Evolutionary conservation across 2,888 invertebrate genomes (phyloP).

Genomic region (Halocaridina rubra): DNA sequence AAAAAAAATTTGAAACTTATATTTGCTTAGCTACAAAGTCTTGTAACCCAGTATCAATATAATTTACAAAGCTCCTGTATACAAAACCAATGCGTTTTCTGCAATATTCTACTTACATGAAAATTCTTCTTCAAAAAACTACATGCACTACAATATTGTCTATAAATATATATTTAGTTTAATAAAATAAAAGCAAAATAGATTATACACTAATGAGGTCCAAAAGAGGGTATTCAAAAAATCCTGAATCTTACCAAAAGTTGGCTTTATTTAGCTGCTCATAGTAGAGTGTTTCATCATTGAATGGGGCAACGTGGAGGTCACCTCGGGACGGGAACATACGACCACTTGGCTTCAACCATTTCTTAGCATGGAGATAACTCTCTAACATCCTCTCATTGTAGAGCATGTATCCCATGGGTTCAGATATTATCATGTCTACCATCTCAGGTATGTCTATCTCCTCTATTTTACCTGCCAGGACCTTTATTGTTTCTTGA

Average conservation of each 20-base stretch:
- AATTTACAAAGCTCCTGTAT: too few relatives aligned
- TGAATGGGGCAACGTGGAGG: slow-evolving; percentile 96
- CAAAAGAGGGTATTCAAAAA: slow-evolving; percentile 1
- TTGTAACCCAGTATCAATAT: too few relatives aligned
- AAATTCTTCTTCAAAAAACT: too few relatives aligned
- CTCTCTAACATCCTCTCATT: slow-evolving; percentile 99
- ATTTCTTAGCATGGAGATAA: slow-evolving; percentile 97
- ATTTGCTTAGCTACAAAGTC: too few relatives aligned
- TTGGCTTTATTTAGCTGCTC: slow-evolving; percentile 98
- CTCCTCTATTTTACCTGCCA: slow-evolving; percentile 98
- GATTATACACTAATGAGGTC: too few relatives aligned
- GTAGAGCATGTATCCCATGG: slow-evolving; percentile 99
- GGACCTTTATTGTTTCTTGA: slow-evolving; percentile 87
- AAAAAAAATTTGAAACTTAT: too few relatives aligned
- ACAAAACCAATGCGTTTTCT: too few relatives aligned
- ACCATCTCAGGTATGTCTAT: slow-evolving; percentile 94
- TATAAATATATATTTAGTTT: too few relatives aligned
- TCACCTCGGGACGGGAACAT: slow-evolving; percentile 99
- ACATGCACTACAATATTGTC: too few relatives aligned
- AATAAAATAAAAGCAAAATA: too few relatives aligned
- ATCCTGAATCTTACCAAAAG: slow-evolving; percentile 79
- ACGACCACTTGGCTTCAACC: slow-evolving; percentile 87
- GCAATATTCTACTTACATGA: too few relatives aligned
- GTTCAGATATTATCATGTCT: slow-evolving; percentile 97
- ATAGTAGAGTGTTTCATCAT: slow-evolving; percentile 96